A percentile compares a stretch with the other conserved stretches of the same genome.
phyloP scores from a whole-genome alignment of 2,113 vertebrate genomes.

The Maccullochella peelii region DNA sequence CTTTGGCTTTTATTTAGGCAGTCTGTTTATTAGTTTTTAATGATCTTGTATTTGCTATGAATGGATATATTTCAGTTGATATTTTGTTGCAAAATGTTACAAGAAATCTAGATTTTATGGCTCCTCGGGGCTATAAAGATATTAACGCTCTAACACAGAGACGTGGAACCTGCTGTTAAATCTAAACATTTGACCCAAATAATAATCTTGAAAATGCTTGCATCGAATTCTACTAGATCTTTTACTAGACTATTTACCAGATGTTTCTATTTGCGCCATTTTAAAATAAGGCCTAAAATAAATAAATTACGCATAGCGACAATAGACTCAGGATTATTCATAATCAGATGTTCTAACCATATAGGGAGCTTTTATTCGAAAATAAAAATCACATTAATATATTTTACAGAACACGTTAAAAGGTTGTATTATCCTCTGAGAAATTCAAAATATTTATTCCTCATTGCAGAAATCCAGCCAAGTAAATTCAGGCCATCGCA shows the following conservation, averaged over 20 bases:
- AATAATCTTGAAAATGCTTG: background rate
- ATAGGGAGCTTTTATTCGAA: background rate
- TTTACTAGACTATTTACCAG: background rate
- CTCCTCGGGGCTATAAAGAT: background rate
- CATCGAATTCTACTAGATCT: background rate
- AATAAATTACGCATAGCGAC: background rate
- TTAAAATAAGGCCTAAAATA: constrained; percentile 15
- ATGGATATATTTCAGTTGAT: background rate
- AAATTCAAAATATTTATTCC: constrained; percentile 32
- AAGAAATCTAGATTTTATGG: background rate
- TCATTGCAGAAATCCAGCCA: constrained; percentile 75
- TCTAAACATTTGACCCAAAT: background rate
- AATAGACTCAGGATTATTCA: background rate
- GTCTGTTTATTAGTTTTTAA: background rate
- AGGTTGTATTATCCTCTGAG: background rate
- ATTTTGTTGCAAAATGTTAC: background rate
- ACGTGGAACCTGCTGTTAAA: background rate
- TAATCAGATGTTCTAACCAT: background rate
- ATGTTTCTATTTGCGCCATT: background rate
- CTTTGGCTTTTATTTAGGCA: background rate
- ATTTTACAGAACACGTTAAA: constrained; percentile 8
- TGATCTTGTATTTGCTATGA: background rate
- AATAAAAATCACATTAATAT: background rate
- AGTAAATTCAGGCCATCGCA: constrained; percentile 70
- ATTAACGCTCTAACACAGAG: background rate